Base-by-base conservation (phyloP, 2,888 invertebrate genomes). In the Rhingia rostrata region DNA sequence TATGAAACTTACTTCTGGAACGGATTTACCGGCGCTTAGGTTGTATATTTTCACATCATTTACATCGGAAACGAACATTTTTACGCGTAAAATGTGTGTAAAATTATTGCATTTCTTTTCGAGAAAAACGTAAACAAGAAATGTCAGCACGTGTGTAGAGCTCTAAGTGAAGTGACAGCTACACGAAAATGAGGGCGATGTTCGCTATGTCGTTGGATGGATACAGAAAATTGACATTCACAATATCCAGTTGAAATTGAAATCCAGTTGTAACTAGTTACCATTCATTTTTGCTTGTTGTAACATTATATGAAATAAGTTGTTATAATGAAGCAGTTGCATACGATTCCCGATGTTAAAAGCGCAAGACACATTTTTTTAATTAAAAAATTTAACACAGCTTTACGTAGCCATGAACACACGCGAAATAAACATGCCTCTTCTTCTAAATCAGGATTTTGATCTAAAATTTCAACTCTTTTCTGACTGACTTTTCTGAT, bases 31-130 rank as follows among this genome's bases (percentile, higher is more conserved):
- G 86, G 96, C 96, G 91, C 98, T 99, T 51, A 99, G 93, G 93
- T 99, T 99, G 90, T 99, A 99, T 86, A 99, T 98, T 93, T 99
- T 99, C 45, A 99, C 95, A 92, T 98, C 96, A 92, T 99, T 99
- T 73, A 97, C 95, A 91, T 97, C 96, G 58, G 96, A 96, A 66
- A 98, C 96, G 91, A 98, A 97, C 98, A 98, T 98, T 90, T 90
- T 93, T 56, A 6, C n/a, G 3, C 0, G n/a, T 43, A 35, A 64
- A 51, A 69, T 63, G 60, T 7, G 14, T 41, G 12, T 49, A 67
- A 60, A 69, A 69, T 69, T 80, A 80, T 49, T 70, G 69, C 80
- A 84, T 84, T 60, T 75, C 74, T 61, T 53, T n/a, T 37, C 30
- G 6, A 22, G 14, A 10, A 60, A 75, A 72, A 67, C 45, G 56